Evolutionary conservation across 2,797 vertebrate species (phyloP).

Genomic region (Chaetodon trifasciatus): DNA sequence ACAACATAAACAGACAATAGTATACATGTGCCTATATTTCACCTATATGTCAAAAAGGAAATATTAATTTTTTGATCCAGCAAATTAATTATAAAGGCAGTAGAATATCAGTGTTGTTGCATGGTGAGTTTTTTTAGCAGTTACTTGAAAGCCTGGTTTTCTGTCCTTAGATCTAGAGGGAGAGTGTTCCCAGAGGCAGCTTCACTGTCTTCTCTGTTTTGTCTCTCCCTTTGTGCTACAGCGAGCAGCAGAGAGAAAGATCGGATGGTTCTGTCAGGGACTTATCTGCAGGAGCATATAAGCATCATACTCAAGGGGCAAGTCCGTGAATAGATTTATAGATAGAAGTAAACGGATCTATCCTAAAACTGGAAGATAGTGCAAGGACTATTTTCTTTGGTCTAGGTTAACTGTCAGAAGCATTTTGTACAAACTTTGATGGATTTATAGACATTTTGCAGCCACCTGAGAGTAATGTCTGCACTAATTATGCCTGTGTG

Average conservation of each 20-base stretch:
- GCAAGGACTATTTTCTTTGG: not conserved
- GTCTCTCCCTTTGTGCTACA: not conserved
- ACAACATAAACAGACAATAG: not conserved
- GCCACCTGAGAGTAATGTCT: not conserved
- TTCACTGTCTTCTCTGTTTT: not conserved
- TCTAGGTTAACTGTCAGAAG: not conserved
- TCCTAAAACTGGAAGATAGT: not conserved
- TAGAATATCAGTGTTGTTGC: not conserved
- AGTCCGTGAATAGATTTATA: not conserved
- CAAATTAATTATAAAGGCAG: not conserved
- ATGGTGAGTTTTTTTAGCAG: not conserved
- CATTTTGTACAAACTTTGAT: not conserved
- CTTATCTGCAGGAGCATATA: not conserved
- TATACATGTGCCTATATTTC: not conserved
- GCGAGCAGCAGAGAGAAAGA: not conserved
- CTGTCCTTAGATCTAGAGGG: not conserved
- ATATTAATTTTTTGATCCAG: not conserved
- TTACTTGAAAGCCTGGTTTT: not conserved
- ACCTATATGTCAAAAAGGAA: not conserved
- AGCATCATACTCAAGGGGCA: not conserved
- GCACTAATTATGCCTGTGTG: not conserved
- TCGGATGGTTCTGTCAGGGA: not conserved
- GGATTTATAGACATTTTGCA: not conserved
- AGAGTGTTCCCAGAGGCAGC: not conserved
- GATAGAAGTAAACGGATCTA: not conserved